Base-by-base conservation (phyloP, 1,140 invertebrate genomes). In the Tribolium madens region DNA sequence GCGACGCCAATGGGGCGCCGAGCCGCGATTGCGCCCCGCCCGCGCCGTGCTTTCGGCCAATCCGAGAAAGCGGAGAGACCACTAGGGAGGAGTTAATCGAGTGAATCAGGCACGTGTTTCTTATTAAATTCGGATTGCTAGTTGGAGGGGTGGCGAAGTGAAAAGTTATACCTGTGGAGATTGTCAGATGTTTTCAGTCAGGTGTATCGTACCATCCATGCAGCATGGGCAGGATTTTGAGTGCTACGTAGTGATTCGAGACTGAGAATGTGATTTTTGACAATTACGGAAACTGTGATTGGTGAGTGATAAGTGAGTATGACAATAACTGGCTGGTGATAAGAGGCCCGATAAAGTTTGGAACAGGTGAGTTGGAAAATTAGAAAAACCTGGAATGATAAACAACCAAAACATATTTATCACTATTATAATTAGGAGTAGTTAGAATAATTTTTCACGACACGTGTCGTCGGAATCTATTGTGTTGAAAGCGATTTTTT, bases 31-130 rank as follows among this genome's bases (percentile, higher is more conserved):
- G n/a, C 1, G 57, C 26, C 17, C 57, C 57, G 26, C 57, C 57
- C 12, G 0, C 12, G 7, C 3, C 57, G 3, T 9, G 10, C n/a
- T 33, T 33, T 64, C 21, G 9, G 1, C 57, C 57, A 64, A 64
- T 64, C 0, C 1, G 7, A 18, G 26, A 1, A 9, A 10, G 6
- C 12, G 10, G 12, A 3, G 15, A n/a, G 15, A 9, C 18, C 9
- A 3, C 9, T 4, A n/a, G 13, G 70, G 70, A 18, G 69, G 46
- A 10, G 46, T 52, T 52, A 52, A 72, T 72, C 14, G 70, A 52
- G 42, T 72, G 70, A 72, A 72, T 72, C 70, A 72, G 70, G 70
- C 70, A 72, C 70, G 70, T 72, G 70, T 72, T 72, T 72, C 70
- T 46, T 72, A 72, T 72, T 72, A 72, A 52, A 72, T 52, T 72